Evolutionary conservation across 2,797 vertebrate genomes (phyloP), one percentile per base, ranked within the genome.

Genomic region (Dendrocincla tyrannina): DNA sequence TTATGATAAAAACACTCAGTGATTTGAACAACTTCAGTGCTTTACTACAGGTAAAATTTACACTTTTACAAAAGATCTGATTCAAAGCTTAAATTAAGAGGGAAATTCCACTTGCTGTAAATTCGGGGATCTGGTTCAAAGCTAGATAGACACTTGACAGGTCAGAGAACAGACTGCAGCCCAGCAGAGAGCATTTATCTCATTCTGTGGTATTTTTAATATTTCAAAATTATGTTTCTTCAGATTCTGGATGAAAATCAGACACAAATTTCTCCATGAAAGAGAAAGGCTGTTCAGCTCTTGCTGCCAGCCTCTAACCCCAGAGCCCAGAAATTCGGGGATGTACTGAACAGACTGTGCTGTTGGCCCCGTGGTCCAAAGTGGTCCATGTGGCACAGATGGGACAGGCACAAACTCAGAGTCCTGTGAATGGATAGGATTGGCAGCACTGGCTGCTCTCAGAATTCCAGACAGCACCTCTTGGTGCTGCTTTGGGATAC

Each of bases 341-440:
- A 56, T 68, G 32, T 2, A 4, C 20, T 1, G 5, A 66, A 44
- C 0, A 0, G 46, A 53, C 17, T 0, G 1, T 37, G 33, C 27
- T 75, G 20, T 24, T 1, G 4, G n/a, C 30, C 28, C 53, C 1
- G 0, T 60, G 53, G 27, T 30, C 46, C 4, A 5, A 56, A 42
- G 9, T 53, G 66, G 67, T 30, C n/a, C 5, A 0, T n/a, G 53
- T 18, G 11, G 14, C 2, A 0, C 50, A 78, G 44, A 23, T 70
- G 67, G 39, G 42, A 39, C 23, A 20, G n/a, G 27, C 47, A 55
- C 27, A 55, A 6, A 7, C 23, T 0, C 0, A 2, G 23, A 42
- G 10, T 78, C 85, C 44, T 64, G 58, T 52, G 25, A 72, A 52
- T 27, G 5, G 20, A 46, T 80, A 24, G 66, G 47, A 24, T 13